Conservation (phyloP, 2,888 invertebrate species). For the Lithodes maja region DNA sequence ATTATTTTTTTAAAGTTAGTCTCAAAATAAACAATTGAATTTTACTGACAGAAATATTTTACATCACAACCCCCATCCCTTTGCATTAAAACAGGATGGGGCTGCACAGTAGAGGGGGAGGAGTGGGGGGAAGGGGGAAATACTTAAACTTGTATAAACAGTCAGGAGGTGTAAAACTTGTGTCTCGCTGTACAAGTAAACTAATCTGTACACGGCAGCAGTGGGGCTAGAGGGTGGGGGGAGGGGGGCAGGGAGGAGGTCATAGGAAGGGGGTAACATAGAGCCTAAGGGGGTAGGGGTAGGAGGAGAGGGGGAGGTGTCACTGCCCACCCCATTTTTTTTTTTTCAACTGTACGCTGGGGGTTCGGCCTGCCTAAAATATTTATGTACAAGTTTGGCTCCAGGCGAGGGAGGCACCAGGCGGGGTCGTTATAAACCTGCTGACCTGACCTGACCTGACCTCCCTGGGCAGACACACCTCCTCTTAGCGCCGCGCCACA, state of each 20-base stretch:
- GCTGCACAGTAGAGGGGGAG: conserved; percentile 44
- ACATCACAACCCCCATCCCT: conserved; percentile 65
- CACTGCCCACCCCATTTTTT: conserved; percentile 36
- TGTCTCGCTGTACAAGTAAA: conserved; percentile 67
- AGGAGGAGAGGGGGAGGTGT: conserved; percentile 20
- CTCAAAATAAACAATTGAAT: conserved; percentile 69
- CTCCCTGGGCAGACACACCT: background rate
- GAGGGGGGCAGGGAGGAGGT: conserved; percentile 31
- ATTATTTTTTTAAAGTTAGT: conserved; percentile 59
- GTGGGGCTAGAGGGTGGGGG: conserved; percentile 36
- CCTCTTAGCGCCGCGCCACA: background rate
- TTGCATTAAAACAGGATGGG: conserved; percentile 64
- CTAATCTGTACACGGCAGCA: conserved; percentile 63
- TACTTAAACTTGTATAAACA: conserved; percentile 65
- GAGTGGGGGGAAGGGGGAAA: conserved; percentile 1
- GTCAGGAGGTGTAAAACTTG: conserved; percentile 68
- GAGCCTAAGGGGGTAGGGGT: conserved; percentile 3
- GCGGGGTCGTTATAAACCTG: conserved; percentile 29
- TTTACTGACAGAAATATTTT: conserved; percentile 68
- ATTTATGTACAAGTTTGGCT: conserved; percentile 65
- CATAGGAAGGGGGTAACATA: background rate
- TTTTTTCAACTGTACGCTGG: background rate
- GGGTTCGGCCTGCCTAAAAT: conserved; percentile 55
- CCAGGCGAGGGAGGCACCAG: conserved; percentile 47
- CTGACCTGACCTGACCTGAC: conserved; percentile 24